phyloP scores from a whole-genome alignment of 2,797 vertebrate genomes.

The Pangasius macronema region DNA sequence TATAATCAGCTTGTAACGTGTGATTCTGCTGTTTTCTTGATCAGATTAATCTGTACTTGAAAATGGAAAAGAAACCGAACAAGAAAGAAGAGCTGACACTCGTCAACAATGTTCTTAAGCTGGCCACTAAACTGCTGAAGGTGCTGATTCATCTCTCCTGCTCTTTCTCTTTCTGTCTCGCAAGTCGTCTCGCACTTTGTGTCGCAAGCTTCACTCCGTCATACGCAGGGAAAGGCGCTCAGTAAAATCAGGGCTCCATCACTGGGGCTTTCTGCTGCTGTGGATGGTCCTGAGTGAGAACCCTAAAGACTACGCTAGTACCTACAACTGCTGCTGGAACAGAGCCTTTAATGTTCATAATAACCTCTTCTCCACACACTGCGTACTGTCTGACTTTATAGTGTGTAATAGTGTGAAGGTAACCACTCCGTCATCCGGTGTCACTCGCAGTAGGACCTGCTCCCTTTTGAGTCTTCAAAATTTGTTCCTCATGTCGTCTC shows the following conservation, averaged over 20 bases:
- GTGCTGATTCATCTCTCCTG: slow-evolving; percentile 61
- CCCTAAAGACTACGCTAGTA: too few relatives aligned
- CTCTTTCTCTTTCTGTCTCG: background rate
- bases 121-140: slow-evolving; percentile 97
- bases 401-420: background rate
- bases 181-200: slow-evolving; percentile 50
- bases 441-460: too few relatives aligned
- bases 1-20: background rate
- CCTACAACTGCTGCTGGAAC: too few relatives aligned
- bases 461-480: too few relatives aligned
- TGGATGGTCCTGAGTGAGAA: too few relatives aligned
- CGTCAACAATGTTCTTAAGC: slow-evolving; percentile 97
- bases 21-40: background rate
- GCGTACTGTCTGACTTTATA: background rate
- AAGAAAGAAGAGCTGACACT: slow-evolving; percentile 98
- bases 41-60: slow-evolving; percentile 98
- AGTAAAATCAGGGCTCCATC: background rate
- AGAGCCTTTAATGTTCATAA: too few relatives aligned
- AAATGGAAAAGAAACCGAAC: slow-evolving; percentile 99
- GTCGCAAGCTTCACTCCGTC: background rate
- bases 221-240: too few relatives aligned
- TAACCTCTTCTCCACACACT: too few relatives aligned
- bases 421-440: too few relatives aligned
- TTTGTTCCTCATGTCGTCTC: too few relatives aligned
- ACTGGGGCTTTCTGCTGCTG: background rate